Conservation (phyloP, 2,888 invertebrate genomes). For the Oxystoma pomonae region DNA sequence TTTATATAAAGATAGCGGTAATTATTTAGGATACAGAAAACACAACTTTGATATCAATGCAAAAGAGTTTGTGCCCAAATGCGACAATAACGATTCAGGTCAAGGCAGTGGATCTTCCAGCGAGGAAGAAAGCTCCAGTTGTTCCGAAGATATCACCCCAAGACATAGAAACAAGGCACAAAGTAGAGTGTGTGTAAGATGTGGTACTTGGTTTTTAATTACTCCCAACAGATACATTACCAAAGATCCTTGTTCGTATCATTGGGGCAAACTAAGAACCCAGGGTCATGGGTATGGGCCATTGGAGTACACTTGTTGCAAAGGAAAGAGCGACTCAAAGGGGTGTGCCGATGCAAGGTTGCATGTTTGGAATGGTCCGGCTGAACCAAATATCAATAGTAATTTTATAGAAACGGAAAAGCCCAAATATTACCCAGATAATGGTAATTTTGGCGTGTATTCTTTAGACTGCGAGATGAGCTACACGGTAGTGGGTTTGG, state of each 20-base stretch:
- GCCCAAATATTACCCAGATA: slow-evolving; percentile 3
- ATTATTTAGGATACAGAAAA: neutral
- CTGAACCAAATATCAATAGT: slow-evolving; percentile 37
- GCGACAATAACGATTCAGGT: slow-evolving; percentile 29
- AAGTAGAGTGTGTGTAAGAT: slow-evolving; percentile 25
- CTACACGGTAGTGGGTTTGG: slow-evolving; percentile 81
- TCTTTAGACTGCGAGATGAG: slow-evolving; percentile 98
- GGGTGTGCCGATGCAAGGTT: slow-evolving; percentile 64
- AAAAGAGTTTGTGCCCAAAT: slow-evolving; percentile 59
- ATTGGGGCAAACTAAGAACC: slow-evolving; percentile 75
- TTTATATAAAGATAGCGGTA: neutral
- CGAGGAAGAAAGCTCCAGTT: slow-evolving; percentile 57
- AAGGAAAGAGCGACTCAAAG: slow-evolving; percentile 46
- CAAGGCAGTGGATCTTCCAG: slow-evolving; percentile 51
- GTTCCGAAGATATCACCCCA: slow-evolving; percentile 12
- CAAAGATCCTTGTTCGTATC: slow-evolving; percentile 76
- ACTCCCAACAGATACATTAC: slow-evolving; percentile 57
- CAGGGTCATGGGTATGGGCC: slow-evolving; percentile 15
- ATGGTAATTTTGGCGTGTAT: slow-evolving; percentile 55
- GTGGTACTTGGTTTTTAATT: slow-evolving; percentile 27
- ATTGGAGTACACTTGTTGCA: slow-evolving; percentile 62
- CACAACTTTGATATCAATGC: slow-evolving; percentile 61
- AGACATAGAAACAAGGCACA: slow-evolving; percentile 13
- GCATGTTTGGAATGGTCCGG: slow-evolving; percentile 71
- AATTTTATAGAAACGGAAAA: slow-evolving; percentile 17